A percentile compares a stretch with the other conserved stretches of the same genome.
phyloP scores from a whole-genome alignment of 2,797 vertebrate species.

The Carcharodon carcharias region DNA sequence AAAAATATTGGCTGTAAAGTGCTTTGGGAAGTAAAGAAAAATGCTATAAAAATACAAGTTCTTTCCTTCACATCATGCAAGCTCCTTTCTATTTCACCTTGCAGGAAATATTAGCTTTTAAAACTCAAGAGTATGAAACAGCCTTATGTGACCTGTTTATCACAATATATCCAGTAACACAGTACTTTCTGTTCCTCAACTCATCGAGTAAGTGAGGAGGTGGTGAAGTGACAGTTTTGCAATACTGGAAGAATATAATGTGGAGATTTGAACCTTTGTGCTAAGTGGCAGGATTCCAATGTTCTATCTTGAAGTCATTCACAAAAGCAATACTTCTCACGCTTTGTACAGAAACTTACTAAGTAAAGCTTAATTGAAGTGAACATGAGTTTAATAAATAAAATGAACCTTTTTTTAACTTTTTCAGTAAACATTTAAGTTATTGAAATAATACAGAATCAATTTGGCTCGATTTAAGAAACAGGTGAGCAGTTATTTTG shows the following conservation, averaged over 20 bases:
- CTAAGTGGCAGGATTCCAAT: not conserved
- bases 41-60: not conserved
- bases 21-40: not conserved
- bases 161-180: not conserved
- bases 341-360: not conserved
- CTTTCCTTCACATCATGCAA: not conserved
- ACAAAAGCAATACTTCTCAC: not conserved
- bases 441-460: not conserved
- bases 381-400: not conserved
- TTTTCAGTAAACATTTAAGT: not conserved
- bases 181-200: not conserved
- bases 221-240: not conserved
- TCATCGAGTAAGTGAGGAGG: not conserved
- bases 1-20: not conserved
- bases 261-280: not conserved
- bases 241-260: not conserved
- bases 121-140: not conserved
- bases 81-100: not conserved
- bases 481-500: not conserved
- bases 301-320: not conserved
- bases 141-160: not conserved
- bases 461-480: not conserved
- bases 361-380: not conserved
- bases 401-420: not conserved
- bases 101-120: not conserved